Percentiles rank a stretch among this genome's conserved stretches.
phyloP scores from a whole-genome alignment of 2,888 invertebrate genomes.

The Iphiclides podalirius region DNA sequence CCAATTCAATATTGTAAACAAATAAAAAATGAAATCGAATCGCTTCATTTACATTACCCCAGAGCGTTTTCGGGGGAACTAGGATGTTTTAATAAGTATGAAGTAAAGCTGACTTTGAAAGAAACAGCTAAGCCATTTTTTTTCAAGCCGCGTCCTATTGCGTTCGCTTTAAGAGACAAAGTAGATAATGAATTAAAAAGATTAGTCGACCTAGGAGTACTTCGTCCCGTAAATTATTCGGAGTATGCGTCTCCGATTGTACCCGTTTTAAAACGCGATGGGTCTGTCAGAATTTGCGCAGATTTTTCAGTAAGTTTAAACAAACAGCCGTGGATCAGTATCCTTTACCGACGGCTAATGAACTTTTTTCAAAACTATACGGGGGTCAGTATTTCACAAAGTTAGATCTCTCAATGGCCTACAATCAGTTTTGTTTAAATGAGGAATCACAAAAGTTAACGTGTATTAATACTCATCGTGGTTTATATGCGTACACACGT shows the following conservation, averaged over 20 bases:
- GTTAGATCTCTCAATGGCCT: too few relatives aligned
- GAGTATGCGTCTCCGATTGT: too few relatives aligned
- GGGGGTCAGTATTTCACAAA: too few relatives aligned
- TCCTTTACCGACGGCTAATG: too few relatives aligned
- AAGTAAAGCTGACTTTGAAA: too few relatives aligned
- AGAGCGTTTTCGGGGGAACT: background rate
- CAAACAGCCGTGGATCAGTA: too few relatives aligned
- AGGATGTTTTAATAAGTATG: too few relatives aligned
- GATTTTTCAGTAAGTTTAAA: background rate
- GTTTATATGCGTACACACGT: conserved; percentile 15
- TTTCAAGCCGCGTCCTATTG: too few relatives aligned
- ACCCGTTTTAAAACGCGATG: too few relatives aligned
- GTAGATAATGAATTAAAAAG: conserved; percentile 12
- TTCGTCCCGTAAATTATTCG: conserved; percentile 12
- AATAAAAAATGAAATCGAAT: background rate
- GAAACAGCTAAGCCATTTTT: too few relatives aligned
- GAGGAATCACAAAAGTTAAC: background rate
- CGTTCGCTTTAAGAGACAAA: background rate
- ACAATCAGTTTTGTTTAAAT: background rate
- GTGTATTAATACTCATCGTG: background rate
- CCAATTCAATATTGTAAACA: background rate
- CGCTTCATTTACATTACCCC: background rate
- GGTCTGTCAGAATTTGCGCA: too few relatives aligned
- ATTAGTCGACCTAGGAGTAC: conserved; percentile 12
- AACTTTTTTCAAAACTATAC: too few relatives aligned